phyloP scores from a whole-genome alignment of 2,113 vertebrate species.

The Corydoras sp. region DNA sequence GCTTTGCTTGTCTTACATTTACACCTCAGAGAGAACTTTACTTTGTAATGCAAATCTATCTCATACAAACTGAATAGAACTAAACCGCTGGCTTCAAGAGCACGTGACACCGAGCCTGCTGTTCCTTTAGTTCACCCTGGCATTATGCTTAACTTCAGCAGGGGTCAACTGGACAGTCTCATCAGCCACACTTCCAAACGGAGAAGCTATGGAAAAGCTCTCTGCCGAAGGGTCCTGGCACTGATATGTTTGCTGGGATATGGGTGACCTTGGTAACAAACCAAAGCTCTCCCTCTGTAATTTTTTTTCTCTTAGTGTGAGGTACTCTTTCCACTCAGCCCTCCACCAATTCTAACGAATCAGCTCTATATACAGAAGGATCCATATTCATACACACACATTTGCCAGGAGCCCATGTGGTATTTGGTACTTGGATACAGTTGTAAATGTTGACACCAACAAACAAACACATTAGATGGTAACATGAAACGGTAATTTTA shows the following conservation, averaged over 20 bases:
- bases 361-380: not conserved
- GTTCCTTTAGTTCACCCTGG: too few relatives aligned
- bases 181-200: conserved; percentile 9
- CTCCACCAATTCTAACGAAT: conserved; percentile 17
- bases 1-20: too few relatives aligned
- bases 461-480: conserved; percentile 17
- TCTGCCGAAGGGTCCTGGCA: conserved; percentile 20
- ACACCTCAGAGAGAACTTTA: too few relatives aligned
- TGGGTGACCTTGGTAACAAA: conserved; percentile 38
- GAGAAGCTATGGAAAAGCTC: conserved; percentile 17
- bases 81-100: too few relatives aligned
- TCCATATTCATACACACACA: conserved; percentile 19
- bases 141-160: too few relatives aligned
- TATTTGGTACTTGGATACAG: conserved; percentile 9
- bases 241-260: conserved; percentile 29
- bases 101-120: too few relatives aligned
- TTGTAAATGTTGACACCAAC: conserved; percentile 14
- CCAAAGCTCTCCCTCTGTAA: conserved; percentile 4
- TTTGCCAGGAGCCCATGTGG: not conserved
- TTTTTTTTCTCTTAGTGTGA: not conserved
- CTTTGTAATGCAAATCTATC: too few relatives aligned
- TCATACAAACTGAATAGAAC: too few relatives aligned
- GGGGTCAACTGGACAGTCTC: conserved; percentile 1
- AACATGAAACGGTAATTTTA: conserved; percentile 27
- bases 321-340: conserved; percentile 20